Evolutionary conservation across 2,888 invertebrate species (phyloP), one percentile per base, ranked within the genome.

Genomic region (Gibbula magus): DNA sequence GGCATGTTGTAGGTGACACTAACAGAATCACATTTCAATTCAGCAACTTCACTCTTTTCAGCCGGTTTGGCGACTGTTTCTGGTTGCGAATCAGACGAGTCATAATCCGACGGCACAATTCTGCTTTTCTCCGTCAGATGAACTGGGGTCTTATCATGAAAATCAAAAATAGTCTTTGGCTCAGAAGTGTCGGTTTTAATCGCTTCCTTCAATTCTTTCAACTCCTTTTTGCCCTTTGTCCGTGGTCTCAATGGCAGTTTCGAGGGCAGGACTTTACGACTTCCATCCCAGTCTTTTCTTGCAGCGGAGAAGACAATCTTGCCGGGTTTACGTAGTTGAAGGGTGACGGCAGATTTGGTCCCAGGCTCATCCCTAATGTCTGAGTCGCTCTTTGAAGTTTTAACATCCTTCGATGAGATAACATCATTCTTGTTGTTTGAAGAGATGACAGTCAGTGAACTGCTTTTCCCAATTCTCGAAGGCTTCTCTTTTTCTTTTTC

Each of bases 251-350:
- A 83, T 18, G 86, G 83, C 10, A 83, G 67, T 74, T 88, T 86
- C 25, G 84, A 81, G 20, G 88, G 89, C 13, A 89, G 85, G 39
- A 85, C 85, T 79, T 89, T 88, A 25, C 90, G 84, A 18, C 84
- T 83, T 10, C 89, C 90, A 84, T 89, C 89, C 2, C 83, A 79
- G 20, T 88, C 86, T 67, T 89, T 90, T 54, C 90, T 83, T 8
- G 85, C 81, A 4, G 86, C 89, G 70, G 86, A 83, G 81, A 88
- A 90, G 25, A 86, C 84, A 67, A 90, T 86, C 29, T 89, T 84
- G 7, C 90, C 90, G 20, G 89, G 89, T 73, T 88, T 89, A 25
- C 81, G 78, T 1, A 84, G 52, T 77, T 84, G 82, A 20, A 87
- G 77, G 18, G 86, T 86, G 25, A 88, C 85, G 56, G 84, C 82